These are phyloP conservation scores for Lophura nycthemera DNA, from an alignment of 2,113 vertebrate species.

Conservation along the genomic window DNA sequence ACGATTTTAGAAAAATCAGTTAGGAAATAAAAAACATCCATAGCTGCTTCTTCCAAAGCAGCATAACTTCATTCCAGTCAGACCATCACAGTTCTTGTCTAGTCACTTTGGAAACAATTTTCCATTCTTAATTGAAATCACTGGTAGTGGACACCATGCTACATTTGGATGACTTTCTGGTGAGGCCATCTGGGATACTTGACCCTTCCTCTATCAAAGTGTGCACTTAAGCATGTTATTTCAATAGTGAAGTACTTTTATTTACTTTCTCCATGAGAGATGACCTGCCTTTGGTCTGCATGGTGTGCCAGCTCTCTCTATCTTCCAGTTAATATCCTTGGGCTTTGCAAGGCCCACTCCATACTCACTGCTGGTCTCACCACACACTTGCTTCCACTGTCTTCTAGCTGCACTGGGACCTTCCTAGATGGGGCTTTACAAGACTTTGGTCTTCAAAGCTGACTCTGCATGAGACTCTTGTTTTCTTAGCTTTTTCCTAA, in stretches of 20 bases:
- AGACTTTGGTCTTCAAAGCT: not conserved
- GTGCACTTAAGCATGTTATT: not conserved
- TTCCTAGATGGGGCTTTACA: not conserved
- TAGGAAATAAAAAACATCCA: not conserved
- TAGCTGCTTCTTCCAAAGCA: not conserved
- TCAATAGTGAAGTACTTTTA: not conserved
- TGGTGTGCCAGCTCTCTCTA: not conserved
- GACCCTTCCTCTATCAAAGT: not conserved
- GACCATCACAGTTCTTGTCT: not conserved
- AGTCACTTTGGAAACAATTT: not conserved
- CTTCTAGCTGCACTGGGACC: not conserved
- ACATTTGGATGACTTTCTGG: not conserved
- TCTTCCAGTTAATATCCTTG: not conserved
- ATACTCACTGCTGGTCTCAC: not conserved
- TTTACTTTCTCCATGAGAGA: not conserved
- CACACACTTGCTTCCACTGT: not conserved
- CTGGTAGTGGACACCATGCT: not conserved
- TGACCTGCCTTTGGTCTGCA: not conserved
- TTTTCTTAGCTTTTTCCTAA: not conserved
- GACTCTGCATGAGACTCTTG: accelerated
- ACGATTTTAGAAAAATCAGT: not conserved
- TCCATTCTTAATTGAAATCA: not conserved
- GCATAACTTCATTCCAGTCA: not conserved
- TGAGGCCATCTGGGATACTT: accelerated
- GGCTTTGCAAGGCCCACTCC: not conserved